Percentiles rank a stretch among this genome's conserved stretches.
phyloP scores from a whole-genome alignment of 1,140 invertebrate species.

The Monomorium pharaonis region DNA sequence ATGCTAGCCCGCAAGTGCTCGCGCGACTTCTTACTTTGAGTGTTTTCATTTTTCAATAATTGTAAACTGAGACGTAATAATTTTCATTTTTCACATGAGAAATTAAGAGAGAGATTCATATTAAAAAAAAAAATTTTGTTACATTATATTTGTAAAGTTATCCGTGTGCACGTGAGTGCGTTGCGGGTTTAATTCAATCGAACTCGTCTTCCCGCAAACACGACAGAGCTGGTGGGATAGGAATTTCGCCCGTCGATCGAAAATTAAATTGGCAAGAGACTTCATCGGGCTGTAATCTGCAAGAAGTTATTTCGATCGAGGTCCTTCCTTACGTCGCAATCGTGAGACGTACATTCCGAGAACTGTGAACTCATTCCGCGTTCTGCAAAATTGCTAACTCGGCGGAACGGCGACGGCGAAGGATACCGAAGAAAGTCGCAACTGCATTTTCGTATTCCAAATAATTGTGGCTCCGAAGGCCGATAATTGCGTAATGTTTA shows the following conservation, averaged over 20 bases:
- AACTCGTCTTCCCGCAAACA: not conserved
- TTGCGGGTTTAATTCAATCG: too few species aligned
- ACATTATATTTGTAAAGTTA: too few species aligned
- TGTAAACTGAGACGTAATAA: too few species aligned
- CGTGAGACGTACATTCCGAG: not conserved
- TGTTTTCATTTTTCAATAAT: too few species aligned
- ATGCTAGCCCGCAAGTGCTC: not conserved
- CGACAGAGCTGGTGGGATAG: too few species aligned
- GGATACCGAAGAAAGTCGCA: slow-evolving; percentile 21
- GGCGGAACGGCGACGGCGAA: slow-evolving; percentile 12
- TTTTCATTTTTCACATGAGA: too few species aligned
- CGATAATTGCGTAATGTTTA: slow-evolving; percentile 47
- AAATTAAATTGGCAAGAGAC: not conserved
- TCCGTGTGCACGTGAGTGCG: too few species aligned
- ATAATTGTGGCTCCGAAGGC: slow-evolving; percentile 27
- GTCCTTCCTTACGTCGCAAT: not conserved
- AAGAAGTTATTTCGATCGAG: not conserved
- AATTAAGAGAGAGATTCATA: too few species aligned
- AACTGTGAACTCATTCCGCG: slow-evolving; percentile 36
- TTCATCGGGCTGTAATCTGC: not conserved
- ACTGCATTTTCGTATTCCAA: slow-evolving; percentile 39
- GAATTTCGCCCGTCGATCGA: too few species aligned
- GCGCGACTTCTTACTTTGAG: too few species aligned
- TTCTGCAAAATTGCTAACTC: slow-evolving; percentile 47
- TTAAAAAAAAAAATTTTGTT: too few species aligned